A percentile compares a stretch with the other conserved stretches of the same genome.
phyloP scores from a whole-genome alignment of 1,140 invertebrate genomes.

The Andricus grossulariae region DNA sequence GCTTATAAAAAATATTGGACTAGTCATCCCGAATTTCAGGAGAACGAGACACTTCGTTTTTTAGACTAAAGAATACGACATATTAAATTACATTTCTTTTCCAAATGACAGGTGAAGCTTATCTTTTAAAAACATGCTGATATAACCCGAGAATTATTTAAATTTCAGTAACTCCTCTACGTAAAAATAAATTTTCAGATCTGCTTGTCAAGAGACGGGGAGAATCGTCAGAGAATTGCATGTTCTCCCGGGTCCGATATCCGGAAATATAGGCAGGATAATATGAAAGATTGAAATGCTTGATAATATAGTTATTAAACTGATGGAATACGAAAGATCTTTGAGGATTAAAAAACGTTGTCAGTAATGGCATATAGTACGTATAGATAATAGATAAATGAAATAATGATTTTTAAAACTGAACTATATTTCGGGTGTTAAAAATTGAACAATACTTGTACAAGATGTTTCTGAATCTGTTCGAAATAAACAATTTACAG shows the following conservation, averaged over 20 bases:
- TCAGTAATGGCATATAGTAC: background rate
- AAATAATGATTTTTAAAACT: too few species aligned
- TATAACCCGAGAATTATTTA: slow-evolving; percentile 16
- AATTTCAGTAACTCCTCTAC: background rate
- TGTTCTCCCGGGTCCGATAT: slow-evolving; percentile 21
- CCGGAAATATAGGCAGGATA: slow-evolving; percentile 38
- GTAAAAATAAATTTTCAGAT: background rate
- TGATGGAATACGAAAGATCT: slow-evolving; percentile 33
- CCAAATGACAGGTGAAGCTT: background rate
- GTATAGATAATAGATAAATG: background rate
- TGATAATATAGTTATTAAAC: slow-evolving; percentile 17
- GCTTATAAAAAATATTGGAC: too few species aligned
- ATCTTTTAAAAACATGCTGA: background rate
- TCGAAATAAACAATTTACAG: too few species aligned
- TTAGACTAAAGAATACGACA: too few species aligned
- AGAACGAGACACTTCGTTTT: too few species aligned
- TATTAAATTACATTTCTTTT: background rate
- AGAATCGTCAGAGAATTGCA: slow-evolving; percentile 35
- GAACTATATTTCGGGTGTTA: too few species aligned
- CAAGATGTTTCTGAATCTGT: too few species aligned
- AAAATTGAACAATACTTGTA: too few species aligned
- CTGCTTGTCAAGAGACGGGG: slow-evolving; percentile 16
- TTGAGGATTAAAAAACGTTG: slow-evolving; percentile 33
- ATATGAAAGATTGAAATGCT: slow-evolving; percentile 36
- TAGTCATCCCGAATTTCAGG: too few species aligned